Percentiles rank a stretch among this genome's conserved stretches.
phyloP scores from a whole-genome alignment of 1,140 invertebrate species.

The Spodoptera litura region DNA sequence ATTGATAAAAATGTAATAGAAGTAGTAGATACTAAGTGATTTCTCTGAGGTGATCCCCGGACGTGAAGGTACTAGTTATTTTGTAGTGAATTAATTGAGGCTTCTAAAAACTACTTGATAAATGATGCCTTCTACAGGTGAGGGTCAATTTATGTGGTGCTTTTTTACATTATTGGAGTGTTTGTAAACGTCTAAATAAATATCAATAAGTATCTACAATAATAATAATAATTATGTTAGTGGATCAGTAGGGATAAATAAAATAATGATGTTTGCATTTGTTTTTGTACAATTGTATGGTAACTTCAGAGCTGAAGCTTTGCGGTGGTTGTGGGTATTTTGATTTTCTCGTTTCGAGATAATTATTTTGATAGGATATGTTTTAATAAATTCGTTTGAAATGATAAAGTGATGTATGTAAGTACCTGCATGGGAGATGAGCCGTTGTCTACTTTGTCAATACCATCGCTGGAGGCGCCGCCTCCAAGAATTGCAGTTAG shows the following conservation, averaged over 20 bases:
- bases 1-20: conserved; percentile 33
- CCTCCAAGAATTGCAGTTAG: conserved; percentile 93
- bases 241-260: conserved; percentile 74
- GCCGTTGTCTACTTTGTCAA: conserved; percentile 95
- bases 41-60: conserved; percentile 69
- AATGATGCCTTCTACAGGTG: conserved; percentile 69
- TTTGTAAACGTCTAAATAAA: conserved; percentile 51
- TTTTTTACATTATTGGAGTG: conserved; percentile 74
- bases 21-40: conserved; percentile 26
- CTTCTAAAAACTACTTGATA: conserved; percentile 66
- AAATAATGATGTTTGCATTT: conserved; percentile 50
- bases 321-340: conserved; percentile 37
- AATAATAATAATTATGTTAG: conserved; percentile 68
- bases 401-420: conserved; percentile 23
- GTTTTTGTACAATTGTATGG: conserved; percentile 64
- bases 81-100: conserved; percentile 66
- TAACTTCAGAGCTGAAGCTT: conserved; percentile 42
- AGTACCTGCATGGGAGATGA: conserved; percentile 94
- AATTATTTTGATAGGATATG: conserved; percentile 6
- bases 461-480: conserved; percentile 90
- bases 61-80: conserved; percentile 70
- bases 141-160: conserved; percentile 73
- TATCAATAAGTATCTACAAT: conserved; percentile 73
- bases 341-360: conserved; percentile 51
- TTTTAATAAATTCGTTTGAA: conserved; percentile 6